Conservation (phyloP, 2,797 vertebrate genomes). For the Spea hammondii region DNA sequence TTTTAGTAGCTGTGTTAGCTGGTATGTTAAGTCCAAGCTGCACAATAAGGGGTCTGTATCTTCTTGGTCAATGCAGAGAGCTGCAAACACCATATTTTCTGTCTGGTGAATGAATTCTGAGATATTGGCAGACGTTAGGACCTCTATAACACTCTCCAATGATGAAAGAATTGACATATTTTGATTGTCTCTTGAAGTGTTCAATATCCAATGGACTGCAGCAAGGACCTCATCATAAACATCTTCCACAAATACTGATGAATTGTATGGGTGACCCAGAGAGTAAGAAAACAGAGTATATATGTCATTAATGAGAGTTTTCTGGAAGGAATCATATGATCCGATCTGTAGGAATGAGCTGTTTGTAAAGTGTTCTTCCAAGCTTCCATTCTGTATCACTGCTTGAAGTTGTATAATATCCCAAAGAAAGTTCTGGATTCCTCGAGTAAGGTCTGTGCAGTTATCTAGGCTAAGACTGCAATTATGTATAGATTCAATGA, state of each 20-base stretch:
- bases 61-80: slow-evolving; percentile 8
- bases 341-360: background rate
- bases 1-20: slow-evolving; percentile 23
- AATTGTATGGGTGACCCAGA: slow-evolving; percentile 7
- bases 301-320: slow-evolving; percentile 25
- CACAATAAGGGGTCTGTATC: slow-evolving; percentile 14
- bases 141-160: slow-evolving; percentile 1
- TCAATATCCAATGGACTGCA: slow-evolving; percentile 14
- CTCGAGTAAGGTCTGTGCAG: slow-evolving; percentile 15
- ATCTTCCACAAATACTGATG: background rate
- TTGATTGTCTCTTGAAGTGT: slow-evolving; percentile 18
- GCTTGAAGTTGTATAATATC: slow-evolving; percentile 16
- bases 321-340: slow-evolving; percentile 4
- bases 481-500: slow-evolving; percentile 2
- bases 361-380: slow-evolving; percentile 5
- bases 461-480: slow-evolving; percentile 4
- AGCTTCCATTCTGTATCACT: slow-evolving; percentile 7
- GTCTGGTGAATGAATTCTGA: slow-evolving; percentile 26
- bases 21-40: slow-evolving; percentile 25
- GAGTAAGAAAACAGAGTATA: slow-evolving; percentile 9
- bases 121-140: slow-evolving; percentile 14
- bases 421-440: slow-evolving; percentile 8
- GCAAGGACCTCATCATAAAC: slow-evolving; percentile 5
- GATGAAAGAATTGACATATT: background rate
- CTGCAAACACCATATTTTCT: slow-evolving; percentile 10